phyloP scores from a whole-genome alignment of 2,888 invertebrate species.

The Volucella inflata region DNA sequence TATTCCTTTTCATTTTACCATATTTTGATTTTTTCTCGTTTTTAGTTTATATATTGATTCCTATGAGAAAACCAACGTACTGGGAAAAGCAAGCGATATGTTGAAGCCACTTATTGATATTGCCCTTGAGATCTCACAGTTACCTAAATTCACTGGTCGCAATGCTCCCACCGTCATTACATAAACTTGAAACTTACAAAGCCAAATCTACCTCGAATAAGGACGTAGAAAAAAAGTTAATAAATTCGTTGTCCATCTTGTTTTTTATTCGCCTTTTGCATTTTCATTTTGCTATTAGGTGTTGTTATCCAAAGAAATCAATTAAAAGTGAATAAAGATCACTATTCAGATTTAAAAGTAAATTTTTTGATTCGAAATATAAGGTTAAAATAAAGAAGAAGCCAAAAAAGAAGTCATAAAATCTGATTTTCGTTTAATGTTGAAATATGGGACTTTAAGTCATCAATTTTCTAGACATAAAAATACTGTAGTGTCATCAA shows the following conservation, averaged over 20 bases:
- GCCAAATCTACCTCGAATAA: constrained; percentile 45
- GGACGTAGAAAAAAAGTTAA: background rate
- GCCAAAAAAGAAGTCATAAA: too few species aligned
- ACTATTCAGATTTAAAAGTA: too few species aligned
- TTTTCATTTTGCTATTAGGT: constrained; percentile 40
- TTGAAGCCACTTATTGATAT: constrained; percentile 95
- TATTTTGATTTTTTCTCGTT: too few species aligned
- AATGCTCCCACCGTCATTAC: constrained; percentile 98
- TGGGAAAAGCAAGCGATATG: constrained; percentile 88
- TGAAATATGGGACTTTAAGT: too few species aligned
- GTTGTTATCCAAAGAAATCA: constrained; percentile 8
- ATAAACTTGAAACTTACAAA: constrained; percentile 83
- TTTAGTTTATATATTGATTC: constrained; percentile 94
- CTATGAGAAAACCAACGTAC: constrained; percentile 90
- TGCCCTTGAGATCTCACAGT: constrained; percentile 92
- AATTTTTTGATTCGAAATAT: too few species aligned
- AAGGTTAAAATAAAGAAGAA: too few species aligned
- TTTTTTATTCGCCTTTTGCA: constrained; percentile 45
- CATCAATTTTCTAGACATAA: too few species aligned
- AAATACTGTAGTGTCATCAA: too few species aligned
- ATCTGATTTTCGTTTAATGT: too few species aligned
- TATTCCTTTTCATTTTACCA: background rate
- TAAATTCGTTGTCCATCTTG: constrained; percentile 22
- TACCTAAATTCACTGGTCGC: constrained; percentile 93
- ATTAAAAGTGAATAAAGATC: constrained; percentile 44